Evolutionary conservation across 2,888 invertebrate species (phyloP).

Genomic region (Pyrgus malvae): DNA sequence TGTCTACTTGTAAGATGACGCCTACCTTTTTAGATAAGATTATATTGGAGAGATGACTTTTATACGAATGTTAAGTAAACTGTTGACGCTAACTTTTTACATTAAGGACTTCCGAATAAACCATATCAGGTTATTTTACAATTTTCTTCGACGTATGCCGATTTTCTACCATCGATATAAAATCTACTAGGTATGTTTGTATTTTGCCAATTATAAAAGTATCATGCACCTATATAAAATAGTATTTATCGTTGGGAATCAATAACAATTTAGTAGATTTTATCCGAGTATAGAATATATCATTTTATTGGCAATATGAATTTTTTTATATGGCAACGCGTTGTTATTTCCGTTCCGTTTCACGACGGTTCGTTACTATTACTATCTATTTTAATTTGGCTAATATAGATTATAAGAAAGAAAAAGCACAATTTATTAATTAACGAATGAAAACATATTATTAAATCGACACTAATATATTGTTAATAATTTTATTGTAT

Average conservation of each 20-base stretch:
- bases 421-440: conserved; percentile 77
- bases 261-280: conserved; percentile 8
- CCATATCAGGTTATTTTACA: conserved; percentile 63
- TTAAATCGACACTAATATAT: conserved; percentile 74
- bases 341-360: conserved; percentile 43
- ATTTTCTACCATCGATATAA: conserved; percentile 11
- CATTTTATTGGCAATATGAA: conserved; percentile 28
- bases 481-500: conserved; percentile 77
- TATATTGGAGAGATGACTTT: conserved; percentile 80
- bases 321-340: conserved; percentile 49
- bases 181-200: no score
- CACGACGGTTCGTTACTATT: conserved; percentile 39
- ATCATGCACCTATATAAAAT: no score
- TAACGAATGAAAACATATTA: conserved; percentile 43
- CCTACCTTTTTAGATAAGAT: conserved; percentile 80
- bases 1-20: conserved; percentile 68
- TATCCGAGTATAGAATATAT: conserved; percentile 7
- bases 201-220: neutral
- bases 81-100: conserved; percentile 75
- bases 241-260: neutral
- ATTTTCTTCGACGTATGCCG: conserved; percentile 22
- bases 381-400: conserved; percentile 60
- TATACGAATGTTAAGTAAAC: conserved; percentile 80
- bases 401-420: conserved; percentile 73
- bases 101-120: conserved; percentile 75